These are phyloP conservation scores for Zophobas atratus DNA, from an alignment of 1,140 invertebrate genomes.

Conservation along the genomic window DNA sequence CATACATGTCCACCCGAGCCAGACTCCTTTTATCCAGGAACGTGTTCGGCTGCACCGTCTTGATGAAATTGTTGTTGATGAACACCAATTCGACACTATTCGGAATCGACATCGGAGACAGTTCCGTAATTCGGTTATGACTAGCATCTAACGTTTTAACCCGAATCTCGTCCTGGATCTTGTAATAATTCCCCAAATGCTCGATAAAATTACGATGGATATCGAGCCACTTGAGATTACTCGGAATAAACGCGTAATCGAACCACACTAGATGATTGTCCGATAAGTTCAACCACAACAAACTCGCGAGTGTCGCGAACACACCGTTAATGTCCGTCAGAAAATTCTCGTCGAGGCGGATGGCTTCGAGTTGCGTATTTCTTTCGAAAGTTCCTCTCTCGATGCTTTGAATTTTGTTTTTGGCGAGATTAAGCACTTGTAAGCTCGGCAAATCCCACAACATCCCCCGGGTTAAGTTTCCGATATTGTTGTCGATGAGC, in stretches of 20 bases:
- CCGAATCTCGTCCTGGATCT: conserved; percentile 83
- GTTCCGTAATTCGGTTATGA: conserved; percentile 87
- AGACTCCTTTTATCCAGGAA: conserved; percentile 89
- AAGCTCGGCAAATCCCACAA: conserved; percentile 87
- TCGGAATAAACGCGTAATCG: conserved; percentile 90
- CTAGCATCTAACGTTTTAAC: conserved; percentile 90
- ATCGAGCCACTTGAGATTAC: conserved; percentile 91
- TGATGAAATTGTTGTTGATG: conserved; percentile 92
- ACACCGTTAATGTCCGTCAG: conserved; percentile 90
- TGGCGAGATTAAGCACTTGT: conserved; percentile 88
- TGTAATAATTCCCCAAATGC: conserved; percentile 88
- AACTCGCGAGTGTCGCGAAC: conserved; percentile 83
- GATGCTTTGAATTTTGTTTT: conserved; percentile 89
- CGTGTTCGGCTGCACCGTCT: conserved; percentile 84
- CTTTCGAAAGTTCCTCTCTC: conserved; percentile 86
- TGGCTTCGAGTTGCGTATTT: conserved; percentile 85
- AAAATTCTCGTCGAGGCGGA: conserved; percentile 89
- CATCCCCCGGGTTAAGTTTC: conserved; percentile 87
- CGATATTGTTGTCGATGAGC: conserved; percentile 89
- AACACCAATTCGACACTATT: conserved; percentile 91
- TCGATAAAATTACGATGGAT: conserved; percentile 91
- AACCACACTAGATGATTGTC: conserved; percentile 94
- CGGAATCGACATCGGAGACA: conserved; percentile 86
- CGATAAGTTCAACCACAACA: conserved; percentile 91
- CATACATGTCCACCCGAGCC: conserved; percentile 89